Base-by-base conservation (phyloP, 2,113 vertebrate species). In the Ploceus nigricollis region DNA sequence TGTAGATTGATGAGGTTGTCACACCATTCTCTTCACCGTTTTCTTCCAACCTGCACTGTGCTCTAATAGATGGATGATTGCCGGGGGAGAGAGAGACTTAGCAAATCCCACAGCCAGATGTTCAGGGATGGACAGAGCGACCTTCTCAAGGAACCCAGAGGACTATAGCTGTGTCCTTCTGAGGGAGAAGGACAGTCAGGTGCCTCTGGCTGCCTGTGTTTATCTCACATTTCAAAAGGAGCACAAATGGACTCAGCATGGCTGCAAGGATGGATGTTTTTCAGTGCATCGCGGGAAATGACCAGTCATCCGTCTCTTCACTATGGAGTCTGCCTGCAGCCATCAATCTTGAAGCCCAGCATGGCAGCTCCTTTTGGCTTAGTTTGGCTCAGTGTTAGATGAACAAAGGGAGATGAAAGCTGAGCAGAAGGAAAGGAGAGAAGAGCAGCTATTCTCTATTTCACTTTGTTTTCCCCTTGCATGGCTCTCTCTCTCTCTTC, bases 1-100 rank as follows among this genome's bases (percentile, higher is more conserved):
- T 90, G 48, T 95, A 98, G 98, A 98, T 98, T 97, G 97, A 98
- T 98, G 98, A 97, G 98, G 94, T 97, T 98, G 97, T 98, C 97
- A 97, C 90, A 78, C 39, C 71, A 94, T 93, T 97, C 96, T 96
- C 96, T 94, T 95, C 90, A 87, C 87, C 8, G 17, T 92, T 97
- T 94, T 93, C 96, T 91, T 92, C 93, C 76, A 45, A 96, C 93
- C 92, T 89, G 78, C 89, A 31, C 85, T 91, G 94, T 81, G 84
- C 89, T 96, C 81, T 91, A 95, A 97, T 93, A 90, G 94, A 94
- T 85, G 95, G 97, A 97, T 98, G 97, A 97, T 95, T 96, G 77
- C 56, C 33, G 77, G 27, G 75, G 94, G 82, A 96, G 90, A 88
- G 84, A 97, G 93, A 96, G 56, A 82, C 73, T 79, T 94, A 60